A percentile compares a stretch with the other conserved stretches of the same genome.
These are phyloP conservation scores for Procambarus clarkii DNA, from an alignment of 1,140 invertebrate genomes.

Conservation along the genomic window DNA sequence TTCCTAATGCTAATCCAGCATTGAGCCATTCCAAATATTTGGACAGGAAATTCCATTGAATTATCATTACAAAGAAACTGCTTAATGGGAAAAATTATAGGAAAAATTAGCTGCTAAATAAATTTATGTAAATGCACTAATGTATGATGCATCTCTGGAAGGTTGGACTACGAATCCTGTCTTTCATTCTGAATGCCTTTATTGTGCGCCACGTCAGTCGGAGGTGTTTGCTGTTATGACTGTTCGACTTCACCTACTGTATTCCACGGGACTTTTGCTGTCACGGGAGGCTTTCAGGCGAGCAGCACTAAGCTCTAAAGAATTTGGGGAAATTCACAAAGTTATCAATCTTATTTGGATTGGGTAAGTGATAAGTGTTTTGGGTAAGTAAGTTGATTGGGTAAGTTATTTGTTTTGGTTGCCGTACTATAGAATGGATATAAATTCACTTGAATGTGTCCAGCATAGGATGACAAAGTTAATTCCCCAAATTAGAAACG, in stretches of 20 bases:
- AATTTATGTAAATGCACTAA: not conserved
- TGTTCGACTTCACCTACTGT: conserved; percentile 91
- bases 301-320: conserved; percentile 88
- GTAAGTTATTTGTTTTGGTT: no score
- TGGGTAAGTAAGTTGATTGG: no score
- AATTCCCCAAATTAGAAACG: no score
- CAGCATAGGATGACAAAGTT: no score
- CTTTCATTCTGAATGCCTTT: conserved; percentile 94
- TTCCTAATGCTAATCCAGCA: no score
- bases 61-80: no score
- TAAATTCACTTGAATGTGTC: no score
- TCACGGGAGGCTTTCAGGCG: conserved; percentile 94
- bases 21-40: no score
- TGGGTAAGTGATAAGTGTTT: conserved; percentile 82
- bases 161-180: conserved; percentile 83
- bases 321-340: conserved; percentile 88
- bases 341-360: conserved; percentile 96
- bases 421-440: no score
- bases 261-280: conserved; percentile 94
- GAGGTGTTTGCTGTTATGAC: conserved; percentile 96
- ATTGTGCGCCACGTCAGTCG: conserved; percentile 92
- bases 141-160: conserved; percentile 15
- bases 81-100: no score
- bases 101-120: no score
- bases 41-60: not conserved